A percentile compares a stretch with the other conserved stretches of the same genome.
Conservation (phyloP, 2,797 vertebrate species). For the Falco cherrug region DNA sequence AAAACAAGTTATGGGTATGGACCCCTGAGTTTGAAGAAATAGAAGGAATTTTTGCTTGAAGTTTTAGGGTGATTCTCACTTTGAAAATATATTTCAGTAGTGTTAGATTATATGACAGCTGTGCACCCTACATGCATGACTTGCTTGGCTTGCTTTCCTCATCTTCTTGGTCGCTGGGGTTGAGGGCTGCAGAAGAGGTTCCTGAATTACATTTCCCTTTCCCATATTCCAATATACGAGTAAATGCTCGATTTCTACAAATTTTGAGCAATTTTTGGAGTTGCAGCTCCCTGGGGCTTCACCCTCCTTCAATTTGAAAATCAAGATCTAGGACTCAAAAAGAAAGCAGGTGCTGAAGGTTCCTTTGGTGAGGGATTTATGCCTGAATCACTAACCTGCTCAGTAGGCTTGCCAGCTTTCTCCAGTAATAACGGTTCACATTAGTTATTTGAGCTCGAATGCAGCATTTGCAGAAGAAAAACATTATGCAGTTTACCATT, state of each 20-base stretch:
- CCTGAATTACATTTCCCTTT: background rate
- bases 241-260: background rate
- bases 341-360: background rate
- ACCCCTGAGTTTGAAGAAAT: background rate
- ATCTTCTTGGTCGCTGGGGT: background rate
- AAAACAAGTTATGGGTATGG: background rate
- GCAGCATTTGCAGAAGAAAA: conserved; percentile 31
- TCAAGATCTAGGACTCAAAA: background rate
- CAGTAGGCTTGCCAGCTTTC: conserved; percentile 11
- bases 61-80: background rate
- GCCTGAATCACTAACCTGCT: background rate
- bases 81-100: background rate
- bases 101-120: background rate
- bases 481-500: conserved; percentile 12
- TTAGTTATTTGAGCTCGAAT: conserved; percentile 2
- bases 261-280: background rate
- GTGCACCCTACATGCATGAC: background rate
- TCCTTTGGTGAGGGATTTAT: background rate
- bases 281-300: background rate
- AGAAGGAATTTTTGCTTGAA: background rate
- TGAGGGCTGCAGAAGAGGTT: background rate
- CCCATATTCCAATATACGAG: background rate
- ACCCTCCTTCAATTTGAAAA: background rate
- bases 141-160: background rate
- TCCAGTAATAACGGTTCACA: background rate